phyloP scores from a whole-genome alignment of 53 echinoderm and acorn worm genomes.

The Temnopleurus reevesii region DNA sequence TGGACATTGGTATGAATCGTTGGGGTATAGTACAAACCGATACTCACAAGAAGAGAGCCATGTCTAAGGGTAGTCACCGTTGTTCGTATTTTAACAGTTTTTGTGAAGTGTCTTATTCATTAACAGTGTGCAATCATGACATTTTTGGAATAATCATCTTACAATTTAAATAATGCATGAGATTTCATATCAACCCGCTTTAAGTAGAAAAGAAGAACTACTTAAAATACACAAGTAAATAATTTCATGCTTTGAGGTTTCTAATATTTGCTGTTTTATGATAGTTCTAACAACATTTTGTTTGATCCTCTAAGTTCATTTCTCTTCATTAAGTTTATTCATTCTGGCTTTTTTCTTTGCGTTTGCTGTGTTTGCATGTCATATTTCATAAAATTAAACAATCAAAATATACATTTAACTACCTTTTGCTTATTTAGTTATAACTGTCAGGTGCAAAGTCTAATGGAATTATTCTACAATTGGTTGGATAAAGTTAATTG shows the following conservation, averaged over 20 bases:
- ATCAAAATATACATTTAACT: too few species aligned
- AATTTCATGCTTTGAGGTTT: neutral
- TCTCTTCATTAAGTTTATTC: neutral
- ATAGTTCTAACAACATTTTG: slow-evolving; percentile 32
- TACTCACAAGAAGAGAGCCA: neutral
- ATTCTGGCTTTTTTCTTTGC: neutral
- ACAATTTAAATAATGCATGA: slow-evolving; percentile 3
- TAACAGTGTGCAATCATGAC: slow-evolving; percentile 49
- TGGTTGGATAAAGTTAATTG: too few species aligned
- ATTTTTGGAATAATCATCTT: slow-evolving; percentile 1
- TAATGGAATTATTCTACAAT: too few species aligned
- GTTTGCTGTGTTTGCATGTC: slow-evolving; percentile 12
- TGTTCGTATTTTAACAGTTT: slow-evolving; percentile 42
- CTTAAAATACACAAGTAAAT: neutral
- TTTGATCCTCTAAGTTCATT: neutral
- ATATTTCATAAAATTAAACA: neutral
- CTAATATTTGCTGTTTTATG: neutral
- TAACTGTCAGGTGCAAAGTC: too few species aligned
- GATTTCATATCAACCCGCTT: neutral
- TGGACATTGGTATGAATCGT: neutral
- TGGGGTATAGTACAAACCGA: neutral
- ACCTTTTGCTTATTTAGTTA: too few species aligned
- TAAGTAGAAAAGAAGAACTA: neutral
- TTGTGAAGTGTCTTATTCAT: slow-evolving; percentile 48
- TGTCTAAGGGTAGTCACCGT: neutral